A percentile compares a stretch with the other conserved stretches of the same genome.
phyloP scores from a whole-genome alignment of 1,140 invertebrate species.

The Ruditapes philippinarum region DNA sequence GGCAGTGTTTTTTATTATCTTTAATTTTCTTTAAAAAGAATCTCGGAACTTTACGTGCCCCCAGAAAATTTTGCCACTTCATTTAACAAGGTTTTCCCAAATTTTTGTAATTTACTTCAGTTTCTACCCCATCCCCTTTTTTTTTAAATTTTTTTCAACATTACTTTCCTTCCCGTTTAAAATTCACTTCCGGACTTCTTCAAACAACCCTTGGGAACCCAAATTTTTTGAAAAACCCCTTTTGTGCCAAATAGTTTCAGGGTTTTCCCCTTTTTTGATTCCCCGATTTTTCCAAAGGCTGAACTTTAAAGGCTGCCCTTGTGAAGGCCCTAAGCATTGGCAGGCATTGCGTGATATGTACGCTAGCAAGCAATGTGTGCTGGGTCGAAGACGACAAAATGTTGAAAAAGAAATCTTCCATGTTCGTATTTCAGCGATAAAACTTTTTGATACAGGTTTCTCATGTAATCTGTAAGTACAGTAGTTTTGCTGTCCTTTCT shows the following conservation, averaged over 20 bases:
- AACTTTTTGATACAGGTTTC: background rate
- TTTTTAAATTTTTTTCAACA: background rate
- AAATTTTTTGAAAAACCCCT: background rate
- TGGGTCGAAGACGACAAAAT: constrained; percentile 29
- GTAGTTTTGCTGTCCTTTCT: constrained; percentile 5
- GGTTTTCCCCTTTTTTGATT: background rate
- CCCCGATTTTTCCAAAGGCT: background rate
- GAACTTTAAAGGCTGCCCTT: background rate
- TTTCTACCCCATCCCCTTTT: constrained; percentile 10
- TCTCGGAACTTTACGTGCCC: background rate
- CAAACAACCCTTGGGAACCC: no score
- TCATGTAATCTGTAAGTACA: constrained; percentile 20
- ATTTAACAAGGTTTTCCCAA: background rate
- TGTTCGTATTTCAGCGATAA: constrained; percentile 3
- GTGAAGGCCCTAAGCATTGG: background rate
- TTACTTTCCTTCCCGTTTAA: background rate
- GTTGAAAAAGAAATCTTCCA: background rate
- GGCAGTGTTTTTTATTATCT: background rate
- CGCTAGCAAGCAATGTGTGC: background rate
- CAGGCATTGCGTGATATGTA: constrained; percentile 4
- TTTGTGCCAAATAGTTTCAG: background rate
- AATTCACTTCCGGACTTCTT: background rate
- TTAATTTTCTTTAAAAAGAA: background rate
- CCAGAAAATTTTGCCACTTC: background rate
- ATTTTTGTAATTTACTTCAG: background rate